Percentiles rank a stretch among this genome's conserved stretches.
phyloP scores from a whole-genome alignment of 2,888 invertebrate species.

The Periphyllus acericola region DNA sequence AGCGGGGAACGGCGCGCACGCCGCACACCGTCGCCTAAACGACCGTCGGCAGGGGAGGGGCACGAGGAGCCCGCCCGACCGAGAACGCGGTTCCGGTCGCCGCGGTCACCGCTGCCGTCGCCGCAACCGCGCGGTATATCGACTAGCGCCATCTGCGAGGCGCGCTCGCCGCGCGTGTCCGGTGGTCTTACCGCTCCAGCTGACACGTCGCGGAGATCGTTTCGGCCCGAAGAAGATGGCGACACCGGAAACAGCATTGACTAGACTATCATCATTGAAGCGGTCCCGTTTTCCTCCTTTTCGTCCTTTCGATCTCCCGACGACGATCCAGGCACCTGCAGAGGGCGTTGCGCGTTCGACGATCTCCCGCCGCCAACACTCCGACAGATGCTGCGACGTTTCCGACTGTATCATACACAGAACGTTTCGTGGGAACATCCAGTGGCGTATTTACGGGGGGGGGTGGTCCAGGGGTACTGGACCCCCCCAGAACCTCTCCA shows the following conservation, averaged over 20 bases:
- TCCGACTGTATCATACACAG: too few relatives aligned
- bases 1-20: slow-evolving; percentile 39
- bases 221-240: background rate
- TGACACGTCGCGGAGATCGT: background rate
- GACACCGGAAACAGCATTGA: background rate
- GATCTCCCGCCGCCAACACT: background rate
- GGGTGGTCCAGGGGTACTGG: too few relatives aligned
- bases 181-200: background rate
- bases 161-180: background rate
- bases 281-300: too few relatives aligned
- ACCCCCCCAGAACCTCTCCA: too few relatives aligned
- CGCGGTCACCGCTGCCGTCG: background rate
- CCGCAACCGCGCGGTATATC: background rate
- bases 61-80: background rate
- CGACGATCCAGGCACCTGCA: background rate
- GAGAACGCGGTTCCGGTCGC: slow-evolving; percentile 10
- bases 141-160: slow-evolving; percentile 42
- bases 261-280: too few relatives aligned
- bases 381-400: too few relatives aligned
- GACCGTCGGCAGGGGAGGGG: background rate
- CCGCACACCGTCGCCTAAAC: slow-evolving; percentile 2
- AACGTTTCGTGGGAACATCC: too few relatives aligned
- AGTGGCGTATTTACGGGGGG: too few relatives aligned
- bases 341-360: background rate
- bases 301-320: background rate